Percentiles rank a stretch among this genome's conserved stretches.
phyloP scores from a whole-genome alignment of 2,113 vertebrate species.

The Typhlomys cinereus region DNA sequence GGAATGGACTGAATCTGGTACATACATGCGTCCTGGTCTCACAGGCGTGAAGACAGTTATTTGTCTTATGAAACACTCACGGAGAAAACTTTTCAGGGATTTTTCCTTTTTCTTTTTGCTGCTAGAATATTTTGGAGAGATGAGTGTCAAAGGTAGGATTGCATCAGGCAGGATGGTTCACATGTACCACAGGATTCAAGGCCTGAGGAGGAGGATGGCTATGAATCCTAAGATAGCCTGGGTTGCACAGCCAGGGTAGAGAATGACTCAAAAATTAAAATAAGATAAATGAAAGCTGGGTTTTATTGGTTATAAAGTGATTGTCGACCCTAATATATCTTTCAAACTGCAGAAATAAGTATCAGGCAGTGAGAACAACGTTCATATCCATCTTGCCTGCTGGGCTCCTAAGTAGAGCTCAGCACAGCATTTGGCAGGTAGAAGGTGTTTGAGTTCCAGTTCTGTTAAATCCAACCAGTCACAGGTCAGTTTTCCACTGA shows the following conservation, averaged over 20 bases:
- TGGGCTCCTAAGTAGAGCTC: not conserved
- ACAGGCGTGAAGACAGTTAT: not conserved
- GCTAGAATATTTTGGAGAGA: not conserved
- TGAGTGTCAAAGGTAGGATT: not conserved
- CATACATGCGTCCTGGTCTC: not conserved
- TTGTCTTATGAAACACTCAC: not conserved
- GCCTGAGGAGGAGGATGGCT: not conserved
- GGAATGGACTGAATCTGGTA: conserved; percentile 18
- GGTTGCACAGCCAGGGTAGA: not conserved
- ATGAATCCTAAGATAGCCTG: not conserved
- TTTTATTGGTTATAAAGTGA: not conserved
- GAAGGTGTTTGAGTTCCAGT: not conserved
- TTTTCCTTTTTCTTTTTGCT: not conserved
- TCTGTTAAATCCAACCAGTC: not conserved
- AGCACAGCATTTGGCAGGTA: not conserved
- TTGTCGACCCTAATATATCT: not conserved
- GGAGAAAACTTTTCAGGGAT: not conserved
- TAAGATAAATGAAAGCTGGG: not conserved
- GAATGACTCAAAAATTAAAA: not conserved
- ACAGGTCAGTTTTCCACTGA: not conserved
- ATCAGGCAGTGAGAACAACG: not conserved
- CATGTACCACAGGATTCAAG: no score
- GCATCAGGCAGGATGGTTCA: no score
- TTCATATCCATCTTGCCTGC: not conserved
- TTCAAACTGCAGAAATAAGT: not conserved